phyloP scores from a whole-genome alignment of 2,113 vertebrate species.

The Cyprinodon variegatus region DNA sequence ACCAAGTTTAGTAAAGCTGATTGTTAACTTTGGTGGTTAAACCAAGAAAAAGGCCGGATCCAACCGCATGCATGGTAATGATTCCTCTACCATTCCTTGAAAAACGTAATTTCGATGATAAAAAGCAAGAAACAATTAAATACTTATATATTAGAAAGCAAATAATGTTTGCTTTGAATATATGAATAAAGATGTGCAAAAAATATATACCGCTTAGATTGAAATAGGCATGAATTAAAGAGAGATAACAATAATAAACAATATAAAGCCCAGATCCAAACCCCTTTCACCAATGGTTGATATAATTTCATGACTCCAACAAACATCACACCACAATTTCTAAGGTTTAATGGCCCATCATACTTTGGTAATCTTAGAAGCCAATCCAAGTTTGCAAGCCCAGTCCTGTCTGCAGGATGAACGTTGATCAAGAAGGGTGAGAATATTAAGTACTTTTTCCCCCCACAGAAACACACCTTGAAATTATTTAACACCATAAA shows the following conservation, averaged over 20 bases:
- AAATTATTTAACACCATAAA: constrained; percentile 1
- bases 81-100: neutral
- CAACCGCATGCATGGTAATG: neutral
- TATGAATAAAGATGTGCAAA: too few species aligned
- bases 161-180: neutral
- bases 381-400: constrained; percentile 35
- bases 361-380: constrained; percentile 3
- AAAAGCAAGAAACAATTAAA: neutral
- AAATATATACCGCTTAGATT: neutral
- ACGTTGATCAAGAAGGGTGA: constrained; percentile 18
- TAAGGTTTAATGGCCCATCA: neutral
- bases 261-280: neutral
- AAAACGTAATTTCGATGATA: neutral
- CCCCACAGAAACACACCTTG: constrained; percentile 45
- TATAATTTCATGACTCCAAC: neutral
- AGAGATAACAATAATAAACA: neutral
- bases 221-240: neutral
- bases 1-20: too few species aligned
- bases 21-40: neutral
- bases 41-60: neutral
- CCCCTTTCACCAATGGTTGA: neutral
- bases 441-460: neutral
- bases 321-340: neutral
- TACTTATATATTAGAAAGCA: neutral
- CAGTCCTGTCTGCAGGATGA: constrained; percentile 39